These are phyloP conservation scores for Tribolium freemani DNA, from an alignment of 2,888 invertebrate genomes.

Conservation along the genomic window DNA sequence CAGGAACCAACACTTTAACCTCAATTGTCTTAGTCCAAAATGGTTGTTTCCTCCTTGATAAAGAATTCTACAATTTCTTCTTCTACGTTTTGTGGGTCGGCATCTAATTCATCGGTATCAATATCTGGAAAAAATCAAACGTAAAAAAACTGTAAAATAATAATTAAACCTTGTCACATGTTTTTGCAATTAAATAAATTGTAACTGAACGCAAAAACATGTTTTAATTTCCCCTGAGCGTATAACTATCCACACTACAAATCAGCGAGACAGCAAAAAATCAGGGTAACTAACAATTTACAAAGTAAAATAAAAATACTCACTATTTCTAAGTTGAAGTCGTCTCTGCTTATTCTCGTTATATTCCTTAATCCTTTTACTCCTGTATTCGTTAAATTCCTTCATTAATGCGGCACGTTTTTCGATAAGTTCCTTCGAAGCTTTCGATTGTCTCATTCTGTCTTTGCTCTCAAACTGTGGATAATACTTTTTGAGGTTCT, in stretches of 20 bases:
- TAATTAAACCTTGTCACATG: neutral
- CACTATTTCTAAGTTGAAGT: constrained; percentile 89
- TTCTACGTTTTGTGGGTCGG: constrained; percentile 88
- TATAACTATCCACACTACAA: constrained; percentile 52
- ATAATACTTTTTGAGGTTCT: constrained; percentile 97
- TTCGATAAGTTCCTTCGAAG: constrained; percentile 95
- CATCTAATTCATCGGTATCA: constrained; percentile 93
- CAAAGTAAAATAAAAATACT: constrained; percentile 64
- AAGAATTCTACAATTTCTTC: constrained; percentile 98
- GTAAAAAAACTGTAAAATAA: neutral
- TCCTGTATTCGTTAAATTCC: constrained; percentile 87
- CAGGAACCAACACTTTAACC: constrained; percentile 48
- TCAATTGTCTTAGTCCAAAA: constrained; percentile 76
- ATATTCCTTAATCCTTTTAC: constrained; percentile 82
- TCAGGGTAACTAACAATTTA: constrained; percentile 42
- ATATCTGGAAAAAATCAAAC: constrained; percentile 76
- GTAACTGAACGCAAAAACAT: constrained; percentile 5
- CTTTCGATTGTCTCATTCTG: constrained; percentile 90
- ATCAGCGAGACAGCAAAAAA: constrained; percentile 50
- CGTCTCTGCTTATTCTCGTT: constrained; percentile 83
- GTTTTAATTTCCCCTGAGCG: constrained; percentile 55
- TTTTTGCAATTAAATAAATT: neutral
- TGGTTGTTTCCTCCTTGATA: constrained; percentile 92
- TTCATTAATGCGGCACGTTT: constrained; percentile 91
- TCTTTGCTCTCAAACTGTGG: constrained; percentile 97